Evolutionary conservation across 2,888 invertebrate species (phyloP).

Genomic region (Pseudoips prasinana): DNA sequence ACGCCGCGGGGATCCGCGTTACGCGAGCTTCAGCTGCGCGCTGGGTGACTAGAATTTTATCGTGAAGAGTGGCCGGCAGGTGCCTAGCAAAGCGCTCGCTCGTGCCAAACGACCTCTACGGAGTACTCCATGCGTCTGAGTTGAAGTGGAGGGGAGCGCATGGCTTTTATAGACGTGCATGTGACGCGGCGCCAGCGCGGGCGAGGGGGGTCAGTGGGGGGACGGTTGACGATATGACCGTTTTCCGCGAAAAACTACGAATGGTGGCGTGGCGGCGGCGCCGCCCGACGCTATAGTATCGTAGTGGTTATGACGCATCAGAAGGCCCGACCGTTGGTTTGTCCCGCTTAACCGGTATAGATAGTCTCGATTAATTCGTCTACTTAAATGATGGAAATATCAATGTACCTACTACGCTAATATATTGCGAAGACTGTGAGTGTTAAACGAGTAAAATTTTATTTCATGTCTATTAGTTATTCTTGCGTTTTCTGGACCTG

Average conservation of each 20-base stretch:
- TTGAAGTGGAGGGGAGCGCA: slow-evolving; percentile 74
- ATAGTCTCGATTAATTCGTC: slow-evolving; percentile 35
- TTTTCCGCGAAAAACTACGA: slow-evolving; percentile 78
- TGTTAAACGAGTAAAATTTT: slow-evolving; percentile 20
- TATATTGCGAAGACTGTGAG: slow-evolving; percentile 55
- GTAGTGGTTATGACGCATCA: slow-evolving; percentile 64
- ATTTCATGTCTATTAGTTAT: slow-evolving; percentile 21
- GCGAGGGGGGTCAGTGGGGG: slow-evolving; percentile 35
- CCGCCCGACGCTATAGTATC: slow-evolving; percentile 53
- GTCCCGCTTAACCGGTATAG: slow-evolving; percentile 43
- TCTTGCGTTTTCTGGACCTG: slow-evolving; percentile 40
- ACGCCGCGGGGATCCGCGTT: slow-evolving; percentile 78
- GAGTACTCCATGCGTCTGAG: slow-evolving; percentile 83
- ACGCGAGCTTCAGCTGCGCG: slow-evolving; percentile 76
- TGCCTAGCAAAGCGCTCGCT: slow-evolving; percentile 83
- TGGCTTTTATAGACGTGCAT: slow-evolving; percentile 71
- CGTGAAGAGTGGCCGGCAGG: slow-evolving; percentile 80
- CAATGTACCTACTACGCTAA: slow-evolving; percentile 6
- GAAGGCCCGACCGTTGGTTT: slow-evolving; percentile 60
- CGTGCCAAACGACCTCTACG: slow-evolving; percentile 83
- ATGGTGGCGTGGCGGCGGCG: slow-evolving; percentile 56
- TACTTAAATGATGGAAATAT: slow-evolving; percentile 31
- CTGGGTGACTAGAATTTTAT: slow-evolving; percentile 79
- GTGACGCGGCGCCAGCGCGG: slow-evolving; percentile 63
- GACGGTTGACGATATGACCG: slow-evolving; percentile 62